Base-by-base conservation (phyloP, 2,113 vertebrate genomes). In the Malurus alboscapulatus region DNA sequence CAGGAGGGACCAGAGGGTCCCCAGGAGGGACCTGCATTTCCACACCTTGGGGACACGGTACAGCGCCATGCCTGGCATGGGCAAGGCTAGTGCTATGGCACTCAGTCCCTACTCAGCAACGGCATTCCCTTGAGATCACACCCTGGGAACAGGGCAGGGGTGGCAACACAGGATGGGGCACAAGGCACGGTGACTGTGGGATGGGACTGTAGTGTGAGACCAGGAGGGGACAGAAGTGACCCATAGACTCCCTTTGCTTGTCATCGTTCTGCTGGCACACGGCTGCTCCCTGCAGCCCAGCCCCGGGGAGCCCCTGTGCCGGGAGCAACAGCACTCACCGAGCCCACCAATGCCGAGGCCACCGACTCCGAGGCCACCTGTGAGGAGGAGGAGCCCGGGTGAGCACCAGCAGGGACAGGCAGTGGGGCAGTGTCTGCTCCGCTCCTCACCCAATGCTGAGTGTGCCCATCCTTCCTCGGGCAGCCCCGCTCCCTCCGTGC, bases 281-380 rank as follows among this genome's bases (percentile, higher is more conserved):
- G 0, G 1, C 47, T 12, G 3, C 62, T n/a, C 44, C 79, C 69
- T 11, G 47, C n/a, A 16, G 36, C 66, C 68, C 73, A 72, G 36
- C 54, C 68, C 57, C 7, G 63, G 30, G 32, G 26, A 71, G 16
- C 44, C 71, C 62, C 17, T 2, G 4, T 1, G 4, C 45, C 9
- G 3, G 15, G 36, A 17, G n/a, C 80, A 77, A 63, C 75, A 21
- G 47, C 88, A 94, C 93, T 95, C 74, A 95, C 96, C 96, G 0
- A 96, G 94, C 14, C 96, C 93, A 59, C 95, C 96, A 8, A 42
- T 71, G 53, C 88, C 93, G 2, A 95, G 95, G 42, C 95, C 95
- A 29, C 94, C 92, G 0, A 72, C 53, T 68, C 94, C 95, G 0
- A 96, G 73, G 32, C 59, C 95, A 94, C 92, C 96, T 95, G 2